phyloP scores from a whole-genome alignment of 1,140 invertebrate genomes.

The Leptopilina clavipes region DNA sequence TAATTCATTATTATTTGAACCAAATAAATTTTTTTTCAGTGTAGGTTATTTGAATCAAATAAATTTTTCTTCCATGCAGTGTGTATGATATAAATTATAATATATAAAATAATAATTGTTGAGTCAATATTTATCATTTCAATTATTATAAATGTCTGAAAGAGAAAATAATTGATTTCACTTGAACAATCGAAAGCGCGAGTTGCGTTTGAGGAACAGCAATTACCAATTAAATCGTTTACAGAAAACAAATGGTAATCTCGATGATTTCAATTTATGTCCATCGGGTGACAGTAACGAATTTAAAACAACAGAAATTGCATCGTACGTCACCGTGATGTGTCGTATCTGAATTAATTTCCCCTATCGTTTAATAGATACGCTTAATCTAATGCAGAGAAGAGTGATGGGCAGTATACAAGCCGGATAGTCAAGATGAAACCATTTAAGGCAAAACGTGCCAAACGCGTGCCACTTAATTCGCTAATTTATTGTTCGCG shows the following conservation, averaged over 20 bases:
- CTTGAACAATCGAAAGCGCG: too few relatives aligned
- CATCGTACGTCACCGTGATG: background rate
- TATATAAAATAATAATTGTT: too few relatives aligned
- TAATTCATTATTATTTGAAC: too few relatives aligned
- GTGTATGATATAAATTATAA: too few relatives aligned
- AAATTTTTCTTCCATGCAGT: too few relatives aligned
- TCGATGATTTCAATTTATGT: slow-evolving; percentile 1
- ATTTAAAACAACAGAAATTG: slow-evolving; percentile 18
- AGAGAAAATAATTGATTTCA: too few relatives aligned
- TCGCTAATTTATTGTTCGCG: slow-evolving; percentile 24
- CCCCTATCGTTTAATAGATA: background rate
- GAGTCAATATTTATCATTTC: too few relatives aligned
- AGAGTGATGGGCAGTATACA: background rate
- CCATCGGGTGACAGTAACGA: background rate
- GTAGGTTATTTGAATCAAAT: too few relatives aligned
- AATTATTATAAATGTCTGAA: too few relatives aligned
- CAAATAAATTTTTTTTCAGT: too few relatives aligned
- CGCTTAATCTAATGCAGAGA: background rate
- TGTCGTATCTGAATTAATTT: background rate
- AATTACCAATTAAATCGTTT: background rate
- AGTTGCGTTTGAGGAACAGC: background rate
- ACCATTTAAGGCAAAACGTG: slow-evolving; percentile 24
- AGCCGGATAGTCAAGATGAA: background rate
- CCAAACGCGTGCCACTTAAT: slow-evolving; percentile 24
- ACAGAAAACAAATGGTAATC: background rate